phyloP scores from a whole-genome alignment of 2,888 invertebrate species.

The Lepidocyrtoides sp. region DNA sequence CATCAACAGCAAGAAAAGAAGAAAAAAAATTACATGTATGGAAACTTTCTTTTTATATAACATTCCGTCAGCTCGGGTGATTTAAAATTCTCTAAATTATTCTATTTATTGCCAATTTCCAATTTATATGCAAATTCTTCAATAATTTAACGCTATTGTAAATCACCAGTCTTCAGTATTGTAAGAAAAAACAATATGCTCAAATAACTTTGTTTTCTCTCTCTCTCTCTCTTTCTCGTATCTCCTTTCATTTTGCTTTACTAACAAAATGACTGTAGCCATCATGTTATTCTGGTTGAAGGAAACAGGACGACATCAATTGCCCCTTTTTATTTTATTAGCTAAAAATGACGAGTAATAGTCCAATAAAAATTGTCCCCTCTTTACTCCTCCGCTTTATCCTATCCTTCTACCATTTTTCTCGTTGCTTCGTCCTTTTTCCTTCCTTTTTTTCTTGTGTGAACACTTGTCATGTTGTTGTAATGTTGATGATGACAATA shows the following conservation, averaged over 20 bases:
- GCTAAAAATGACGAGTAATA: slow-evolving; percentile 72
- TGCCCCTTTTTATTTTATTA: slow-evolving; percentile 65
- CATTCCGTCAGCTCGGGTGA: neutral
- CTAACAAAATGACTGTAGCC: too few species aligned
- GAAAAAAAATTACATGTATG: neutral
- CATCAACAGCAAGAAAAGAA: too few species aligned
- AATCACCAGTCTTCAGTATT: neutral
- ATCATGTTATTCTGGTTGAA: too few species aligned
- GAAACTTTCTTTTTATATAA: too few species aligned
- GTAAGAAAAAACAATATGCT: slow-evolving; percentile 10
- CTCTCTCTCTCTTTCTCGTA: neutral
- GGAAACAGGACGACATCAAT: slow-evolving; percentile 50
- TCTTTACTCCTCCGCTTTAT: too few species aligned
- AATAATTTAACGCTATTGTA: slow-evolving; percentile 19
- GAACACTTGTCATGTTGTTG: slow-evolving; percentile 49
- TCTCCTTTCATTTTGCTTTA: too few species aligned
- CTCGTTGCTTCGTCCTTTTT: too few species aligned
- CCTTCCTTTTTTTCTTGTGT: neutral
- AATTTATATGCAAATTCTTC: slow-evolving; percentile 52
- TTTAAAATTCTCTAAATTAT: slow-evolving; percentile 8
- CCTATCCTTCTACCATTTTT: too few species aligned
- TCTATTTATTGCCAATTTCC: slow-evolving; percentile 16
- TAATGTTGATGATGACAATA: slow-evolving; percentile 39
- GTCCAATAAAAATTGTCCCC: slow-evolving; percentile 51
- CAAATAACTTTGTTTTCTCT: slow-evolving; percentile 15